Conservation (phyloP, 2,113 vertebrate genomes). For the Chamaea fasciata region DNA sequence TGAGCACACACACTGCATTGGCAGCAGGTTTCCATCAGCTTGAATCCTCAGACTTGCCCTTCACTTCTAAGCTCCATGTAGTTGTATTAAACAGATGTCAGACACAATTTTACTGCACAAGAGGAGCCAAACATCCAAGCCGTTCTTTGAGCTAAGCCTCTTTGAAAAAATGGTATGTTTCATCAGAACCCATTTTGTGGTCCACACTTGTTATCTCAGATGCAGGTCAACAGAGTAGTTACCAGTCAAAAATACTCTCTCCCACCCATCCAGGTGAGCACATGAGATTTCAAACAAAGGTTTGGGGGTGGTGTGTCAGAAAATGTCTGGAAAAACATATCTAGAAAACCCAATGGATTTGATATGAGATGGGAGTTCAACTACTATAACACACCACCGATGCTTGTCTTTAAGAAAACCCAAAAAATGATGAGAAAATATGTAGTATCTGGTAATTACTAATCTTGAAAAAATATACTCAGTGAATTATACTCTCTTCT, state of each 20-base stretch:
- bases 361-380: not conserved
- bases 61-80: slow-evolving; percentile 50
- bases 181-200: not conserved
- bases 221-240: not conserved
- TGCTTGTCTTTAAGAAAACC: not conserved
- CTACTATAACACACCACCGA: not conserved
- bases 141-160: not conserved
- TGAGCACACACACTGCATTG: slow-evolving; percentile 15
- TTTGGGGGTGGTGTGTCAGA: not conserved
- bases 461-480: not conserved
- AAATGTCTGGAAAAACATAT: not conserved
- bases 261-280: not conserved
- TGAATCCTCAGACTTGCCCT: slow-evolving; percentile 47
- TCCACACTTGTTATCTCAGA: not conserved
- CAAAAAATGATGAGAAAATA: not conserved
- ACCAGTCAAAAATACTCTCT: not conserved
- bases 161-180: not conserved
- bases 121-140: slow-evolving; percentile 35
- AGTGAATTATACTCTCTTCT: not conserved
- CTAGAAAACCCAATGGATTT: not conserved
- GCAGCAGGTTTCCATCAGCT: slow-evolving; percentile 63
- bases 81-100: slow-evolving; percentile 75
- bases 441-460: not conserved
- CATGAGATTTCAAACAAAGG: not conserved
- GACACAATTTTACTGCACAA: slow-evolving; percentile 40